phyloP scores from a whole-genome alignment of 2,113 vertebrate genomes.

The Rousettus leschenaultii region DNA sequence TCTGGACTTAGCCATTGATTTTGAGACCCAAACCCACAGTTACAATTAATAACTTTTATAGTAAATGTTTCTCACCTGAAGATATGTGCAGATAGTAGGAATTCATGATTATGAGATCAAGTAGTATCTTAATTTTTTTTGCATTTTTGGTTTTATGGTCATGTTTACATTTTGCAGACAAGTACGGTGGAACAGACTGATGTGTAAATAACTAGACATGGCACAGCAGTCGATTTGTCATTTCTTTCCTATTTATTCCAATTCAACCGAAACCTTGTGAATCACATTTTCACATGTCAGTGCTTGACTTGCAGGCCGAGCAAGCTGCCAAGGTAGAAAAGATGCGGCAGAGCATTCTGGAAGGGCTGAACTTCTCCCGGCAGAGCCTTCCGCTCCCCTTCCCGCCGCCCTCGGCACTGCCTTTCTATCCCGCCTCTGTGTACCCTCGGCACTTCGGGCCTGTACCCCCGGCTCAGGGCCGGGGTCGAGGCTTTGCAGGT shows the following conservation, averaged over 20 bases:
- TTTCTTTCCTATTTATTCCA: not conserved
- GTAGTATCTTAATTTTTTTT: not conserved
- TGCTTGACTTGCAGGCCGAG: constrained; percentile 86
- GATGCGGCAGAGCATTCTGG: constrained; percentile 97
- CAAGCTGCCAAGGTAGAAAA: constrained; percentile 94
- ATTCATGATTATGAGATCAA: not conserved
- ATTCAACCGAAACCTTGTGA: not conserved
- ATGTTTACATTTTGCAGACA: not conserved
- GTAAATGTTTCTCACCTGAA: not conserved
- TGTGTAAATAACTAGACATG: not conserved
- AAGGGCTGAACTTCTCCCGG: constrained; percentile 93
- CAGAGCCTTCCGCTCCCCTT: constrained; percentile 91
- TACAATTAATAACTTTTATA: not conserved
- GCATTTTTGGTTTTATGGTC: not conserved
- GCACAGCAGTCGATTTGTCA: not conserved
- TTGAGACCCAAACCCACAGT: not conserved
- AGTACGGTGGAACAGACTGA: not conserved
- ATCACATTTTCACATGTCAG: not conserved
- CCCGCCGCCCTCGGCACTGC: constrained; percentile 91
- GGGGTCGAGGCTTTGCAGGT: constrained; percentile 92
- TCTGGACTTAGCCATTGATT: not conserved
- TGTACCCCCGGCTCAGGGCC: constrained; percentile 88
- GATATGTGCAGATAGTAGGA: not conserved
- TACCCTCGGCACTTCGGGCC: constrained; percentile 91
- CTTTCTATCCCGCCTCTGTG: constrained; percentile 91